Percentiles rank a stretch among this genome's conserved stretches.
These are phyloP conservation scores for Zosterops lateralis DNA, from an alignment of 2,113 vertebrate species.

Conservation along the genomic window DNA sequence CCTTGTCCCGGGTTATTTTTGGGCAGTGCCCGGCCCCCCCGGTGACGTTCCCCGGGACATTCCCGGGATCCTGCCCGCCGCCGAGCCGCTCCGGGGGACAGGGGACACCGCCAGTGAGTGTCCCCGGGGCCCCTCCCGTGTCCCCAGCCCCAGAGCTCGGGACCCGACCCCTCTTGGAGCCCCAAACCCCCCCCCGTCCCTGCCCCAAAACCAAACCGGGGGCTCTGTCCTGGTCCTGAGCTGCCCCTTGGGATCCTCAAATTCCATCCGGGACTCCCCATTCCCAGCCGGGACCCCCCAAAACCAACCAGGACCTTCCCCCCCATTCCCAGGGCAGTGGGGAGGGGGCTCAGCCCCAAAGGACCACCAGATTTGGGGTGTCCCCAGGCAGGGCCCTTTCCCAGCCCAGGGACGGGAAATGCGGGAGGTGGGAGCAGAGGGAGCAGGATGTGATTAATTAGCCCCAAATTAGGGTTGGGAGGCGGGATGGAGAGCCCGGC, in stretches of 20 bases:
- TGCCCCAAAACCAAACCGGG: neutral
- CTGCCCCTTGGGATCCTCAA: neutral
- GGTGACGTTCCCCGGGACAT: fast-evolving
- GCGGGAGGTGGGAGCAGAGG: neutral
- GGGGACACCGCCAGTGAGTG: neutral
- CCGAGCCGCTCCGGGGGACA: neutral
- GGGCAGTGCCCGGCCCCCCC: neutral
- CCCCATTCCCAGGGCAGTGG: too few species aligned
- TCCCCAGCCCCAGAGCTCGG: fast-evolving
- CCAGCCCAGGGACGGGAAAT: neutral
- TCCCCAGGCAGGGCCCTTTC: neutral
- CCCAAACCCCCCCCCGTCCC: neutral
- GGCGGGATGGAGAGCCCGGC: neutral
- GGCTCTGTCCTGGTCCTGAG: neutral
- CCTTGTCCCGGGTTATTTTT: conserved; percentile 7
- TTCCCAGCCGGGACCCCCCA: neutral
- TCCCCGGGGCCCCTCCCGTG: fast-evolving
- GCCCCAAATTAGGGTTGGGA: neutral
- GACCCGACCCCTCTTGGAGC: fast-evolving
- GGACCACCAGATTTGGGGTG: neutral
- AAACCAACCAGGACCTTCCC: too few species aligned
- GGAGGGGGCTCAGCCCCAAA: too few species aligned
- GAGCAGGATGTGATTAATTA: neutral
- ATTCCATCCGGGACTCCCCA: fast-evolving
- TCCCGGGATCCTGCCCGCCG: neutral